Base-by-base conservation (phyloP, 1,140 invertebrate genomes). In the Ditylenchus dipsaci region DNA sequence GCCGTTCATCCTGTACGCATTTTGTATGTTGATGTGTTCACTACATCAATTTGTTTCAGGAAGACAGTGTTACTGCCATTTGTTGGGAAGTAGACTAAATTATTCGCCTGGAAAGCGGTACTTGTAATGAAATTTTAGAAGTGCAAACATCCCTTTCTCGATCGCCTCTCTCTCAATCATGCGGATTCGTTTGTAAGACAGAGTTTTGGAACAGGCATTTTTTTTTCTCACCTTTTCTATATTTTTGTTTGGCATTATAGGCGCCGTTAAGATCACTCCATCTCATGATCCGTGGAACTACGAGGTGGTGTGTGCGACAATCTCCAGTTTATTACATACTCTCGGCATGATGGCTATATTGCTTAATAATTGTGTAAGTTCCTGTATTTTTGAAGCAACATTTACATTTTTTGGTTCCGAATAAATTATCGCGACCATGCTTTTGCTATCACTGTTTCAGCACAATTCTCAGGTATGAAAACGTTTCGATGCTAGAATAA, bases 221-320 rank as follows among this genome's bases (percentile, higher is more conserved):
- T 33, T 61, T 21, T 3, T 61, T 65, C n/a, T 19, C 3, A 5
- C 15, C 63, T n/a, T 38, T 26, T 38, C 45, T 19, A 26, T 19
- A 56, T 3, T 5, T 65, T 23, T 65, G 23, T n/a, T n/a, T n/a
- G n/a, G n/a, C 29, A 21, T 62, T 57, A 56, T 58, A 63, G 63
- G 95, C 80, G 94, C 92, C 75, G 95, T 99, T 0, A 99, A 99
- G 87, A 96, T 99, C 60, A 97, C 95, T 27, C 95, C 96, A 1
- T 95, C 93, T 23, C 95, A 98, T 83, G 95, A 97, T 87, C 89
- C 0, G 97, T 95, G 83, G 96, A 99, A n/a, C 86, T 98, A 95
- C 83, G 93, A 97, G 84, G 90, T 96, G 70, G 96, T 93, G 43
- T 77, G 17, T 86, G 93, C 8, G 91, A 95, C 82, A 89, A 91